Evolutionary conservation across 37 sponge, comb jelly and placozoan species (phyloP), one percentile per base, ranked within the genome.

Genomic region (Dysidea cf. avara): DNA sequence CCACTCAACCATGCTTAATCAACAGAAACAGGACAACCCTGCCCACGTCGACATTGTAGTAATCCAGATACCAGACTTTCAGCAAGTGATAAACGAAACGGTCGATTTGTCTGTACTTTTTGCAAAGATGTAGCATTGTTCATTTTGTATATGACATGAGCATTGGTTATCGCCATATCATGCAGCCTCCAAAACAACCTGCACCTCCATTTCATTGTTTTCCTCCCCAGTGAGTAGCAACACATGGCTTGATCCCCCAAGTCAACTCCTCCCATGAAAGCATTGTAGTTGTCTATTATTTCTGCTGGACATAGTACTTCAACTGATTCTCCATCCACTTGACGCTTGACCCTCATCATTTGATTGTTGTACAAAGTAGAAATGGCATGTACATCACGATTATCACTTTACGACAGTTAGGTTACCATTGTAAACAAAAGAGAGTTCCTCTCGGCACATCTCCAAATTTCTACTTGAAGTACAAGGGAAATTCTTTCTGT

Each of bases 201-300:
- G 6, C 77, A 22, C 77, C 65, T 64, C 65, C 65, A 76, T 38
- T 76, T 76, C 77, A 76, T 61, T 3, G 52, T 49, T 48, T 76
- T 76, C 5, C 77, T 11, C 3, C 77, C 77, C n/a, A 76, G 36
- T 7, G 53, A 24, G 61, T 78, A 68, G 69, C 68, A 78, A 13
- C 30, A 38, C 7, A 66, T n/a, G 24, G 22, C 49, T 38, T 79
- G 80, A 50, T 79, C 80, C 2, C 53, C 60, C 6, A 59, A 1
- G 31, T 79, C 80, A 36, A 79, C 80, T 2, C 71, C 80, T 32
- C 53, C 53, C 80, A 79, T 79, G 46, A 17, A 32, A 7, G n/a
- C 21, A 57, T 79, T 79, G 33, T 79, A 79, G 7, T 69, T 38
- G 3, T 22, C 21, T 13, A 79, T 40, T 1, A 36, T 25, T 26